Conservation (phyloP, 2,113 vertebrate species). For the Colaptes auratus region DNA sequence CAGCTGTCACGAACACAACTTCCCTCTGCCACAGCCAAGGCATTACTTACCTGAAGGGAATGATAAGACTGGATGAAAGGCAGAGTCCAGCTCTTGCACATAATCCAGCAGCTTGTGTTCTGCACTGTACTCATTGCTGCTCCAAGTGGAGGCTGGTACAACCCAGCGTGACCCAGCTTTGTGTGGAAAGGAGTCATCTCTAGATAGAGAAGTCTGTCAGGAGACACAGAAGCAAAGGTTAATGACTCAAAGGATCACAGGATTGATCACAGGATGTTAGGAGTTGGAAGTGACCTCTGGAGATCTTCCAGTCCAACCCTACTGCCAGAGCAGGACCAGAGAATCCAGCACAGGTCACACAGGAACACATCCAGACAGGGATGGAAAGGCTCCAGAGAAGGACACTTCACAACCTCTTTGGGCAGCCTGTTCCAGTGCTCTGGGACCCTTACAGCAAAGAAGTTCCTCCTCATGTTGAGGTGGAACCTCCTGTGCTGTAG, state of each 20-base stretch:
- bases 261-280: no score
- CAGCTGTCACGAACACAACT: background rate
- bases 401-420: no score
- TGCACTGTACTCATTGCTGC: constrained; percentile 18
- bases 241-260: background rate
- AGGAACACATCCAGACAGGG: no score
- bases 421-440: no score
- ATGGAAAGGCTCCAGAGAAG: no score
- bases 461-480: no score
- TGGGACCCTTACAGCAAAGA: no score
- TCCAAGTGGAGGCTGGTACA: constrained; percentile 32
- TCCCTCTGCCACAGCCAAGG: background rate
- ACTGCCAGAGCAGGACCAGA: no score
- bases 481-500: no score
- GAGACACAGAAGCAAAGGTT: constrained; percentile 17
- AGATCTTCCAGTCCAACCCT: no score
- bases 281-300: no score
- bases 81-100: constrained; percentile 74
- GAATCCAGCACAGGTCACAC: no score
- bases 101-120: constrained; percentile 62
- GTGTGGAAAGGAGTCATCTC: constrained; percentile 57
- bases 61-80: constrained; percentile 76
- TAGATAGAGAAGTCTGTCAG: constrained; percentile 70
- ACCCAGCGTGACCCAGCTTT: constrained; percentile 46
- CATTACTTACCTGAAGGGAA: constrained; percentile 79